A percentile compares a stretch with the other conserved stretches of the same genome.
These are phyloP conservation scores for Gasterosteus aculeatus DNA, from an alignment of 2,113 vertebrate species.

Conservation along the genomic window DNA sequence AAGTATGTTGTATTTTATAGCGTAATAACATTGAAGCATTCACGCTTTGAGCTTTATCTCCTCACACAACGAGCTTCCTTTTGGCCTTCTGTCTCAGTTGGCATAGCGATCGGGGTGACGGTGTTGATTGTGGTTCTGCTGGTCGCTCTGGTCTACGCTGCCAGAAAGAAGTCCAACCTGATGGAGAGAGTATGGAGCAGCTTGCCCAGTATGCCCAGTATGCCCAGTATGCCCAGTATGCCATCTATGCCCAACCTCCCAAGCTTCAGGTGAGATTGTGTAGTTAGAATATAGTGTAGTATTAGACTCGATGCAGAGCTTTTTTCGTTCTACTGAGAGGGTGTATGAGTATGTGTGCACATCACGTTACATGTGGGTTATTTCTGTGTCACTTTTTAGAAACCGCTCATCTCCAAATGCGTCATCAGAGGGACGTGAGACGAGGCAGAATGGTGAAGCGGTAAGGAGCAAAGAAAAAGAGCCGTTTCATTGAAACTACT, in stretches of 20 bases:
- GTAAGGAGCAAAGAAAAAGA: constrained; percentile 15
- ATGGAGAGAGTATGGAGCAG: constrained; percentile 42
- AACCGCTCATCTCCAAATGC: constrained; percentile 27
- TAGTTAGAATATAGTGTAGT: not conserved
- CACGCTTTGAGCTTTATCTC: not conserved
- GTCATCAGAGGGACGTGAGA: not conserved
- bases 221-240: constrained; percentile 16
- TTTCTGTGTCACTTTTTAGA: constrained; percentile 45
- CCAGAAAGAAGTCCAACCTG: constrained; percentile 66
- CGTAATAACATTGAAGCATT: not conserved
- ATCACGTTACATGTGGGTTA: not conserved
- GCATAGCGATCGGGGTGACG: constrained; percentile 76
- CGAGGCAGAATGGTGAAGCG: constrained; percentile 7
- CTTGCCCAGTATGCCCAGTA: constrained; percentile 44
- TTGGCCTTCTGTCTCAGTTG: constrained; percentile 54
- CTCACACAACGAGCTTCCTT: not conserved
- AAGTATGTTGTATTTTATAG: constrained; percentile 47
- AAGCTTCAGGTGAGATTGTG: constrained; percentile 64
- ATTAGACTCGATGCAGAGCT: not conserved
- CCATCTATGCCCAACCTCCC: constrained; percentile 21
- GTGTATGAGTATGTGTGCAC: not conserved
- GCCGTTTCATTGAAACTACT: not conserved
- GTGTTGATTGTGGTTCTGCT: constrained; percentile 60
- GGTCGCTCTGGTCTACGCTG: constrained; percentile 63
- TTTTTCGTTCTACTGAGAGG: not conserved